Percentiles rank a stretch among this genome's conserved stretches.
These are phyloP conservation scores for Elgaria multicarinata DNA, from an alignment of 2,113 vertebrate species.

Conservation along the genomic window DNA sequence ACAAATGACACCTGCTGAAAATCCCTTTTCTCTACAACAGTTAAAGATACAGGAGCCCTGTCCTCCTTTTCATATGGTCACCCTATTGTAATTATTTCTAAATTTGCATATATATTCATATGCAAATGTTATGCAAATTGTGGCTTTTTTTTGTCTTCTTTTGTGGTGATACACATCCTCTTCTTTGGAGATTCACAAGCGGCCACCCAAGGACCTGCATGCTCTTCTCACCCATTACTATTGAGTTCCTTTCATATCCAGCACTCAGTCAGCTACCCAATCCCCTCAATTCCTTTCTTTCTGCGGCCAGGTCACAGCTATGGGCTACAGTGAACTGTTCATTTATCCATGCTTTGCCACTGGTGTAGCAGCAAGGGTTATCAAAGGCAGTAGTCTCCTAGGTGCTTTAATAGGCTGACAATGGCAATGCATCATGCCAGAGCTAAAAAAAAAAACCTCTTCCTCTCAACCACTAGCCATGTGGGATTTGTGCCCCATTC, in stretches of 20 bases:
- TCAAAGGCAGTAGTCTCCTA: not conserved
- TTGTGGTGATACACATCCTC: too few species aligned
- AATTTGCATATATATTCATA: too few species aligned
- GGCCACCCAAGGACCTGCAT: not conserved
- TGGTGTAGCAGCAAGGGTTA: not conserved
- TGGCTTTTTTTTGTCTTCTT: too few species aligned
- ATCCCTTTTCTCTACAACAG: too few species aligned
- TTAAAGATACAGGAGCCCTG: too few species aligned
- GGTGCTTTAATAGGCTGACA: not conserved
- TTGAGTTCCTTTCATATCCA: not conserved
- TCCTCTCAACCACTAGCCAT: not conserved
- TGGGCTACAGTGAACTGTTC: not conserved
- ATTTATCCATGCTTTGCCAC: not conserved
- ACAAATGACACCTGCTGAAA: too few species aligned
- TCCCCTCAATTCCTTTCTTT: not conserved
- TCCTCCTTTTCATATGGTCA: too few species aligned
- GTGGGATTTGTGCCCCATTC: not conserved
- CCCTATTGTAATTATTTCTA: too few species aligned
- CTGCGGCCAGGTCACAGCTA: not conserved
- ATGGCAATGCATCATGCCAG: not conserved
- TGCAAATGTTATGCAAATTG: too few species aligned
- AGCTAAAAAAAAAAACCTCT: not conserved
- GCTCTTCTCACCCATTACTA: not conserved
- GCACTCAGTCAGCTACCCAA: not conserved
- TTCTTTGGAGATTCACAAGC: too few species aligned